A percentile compares a stretch with the other conserved stretches of the same genome.
phyloP scores from a whole-genome alignment of 2,797 vertebrate species.

The Coregonus suidteri region DNA sequence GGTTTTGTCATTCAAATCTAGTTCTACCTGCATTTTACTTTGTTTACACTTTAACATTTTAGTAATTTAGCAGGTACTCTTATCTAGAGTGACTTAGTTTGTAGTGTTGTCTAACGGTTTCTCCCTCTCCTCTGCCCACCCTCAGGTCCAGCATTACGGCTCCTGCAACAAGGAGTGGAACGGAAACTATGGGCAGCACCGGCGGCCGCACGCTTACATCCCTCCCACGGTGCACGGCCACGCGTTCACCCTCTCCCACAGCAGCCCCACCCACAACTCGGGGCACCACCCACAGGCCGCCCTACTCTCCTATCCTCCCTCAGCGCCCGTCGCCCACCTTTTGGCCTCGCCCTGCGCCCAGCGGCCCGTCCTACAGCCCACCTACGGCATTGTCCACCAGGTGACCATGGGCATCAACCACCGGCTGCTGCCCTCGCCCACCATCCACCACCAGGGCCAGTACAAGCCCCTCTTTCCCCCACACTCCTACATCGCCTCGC shows the following conservation, averaged over 20 bases:
- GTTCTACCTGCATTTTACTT: neutral
- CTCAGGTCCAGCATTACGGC: constrained; percentile 86
- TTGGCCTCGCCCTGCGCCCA: constrained; percentile 84
- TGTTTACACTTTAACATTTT: neutral
- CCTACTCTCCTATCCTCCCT: constrained; percentile 81
- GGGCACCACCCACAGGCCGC: constrained; percentile 74
- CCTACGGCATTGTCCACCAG: constrained; percentile 87
- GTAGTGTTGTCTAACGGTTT: neutral
- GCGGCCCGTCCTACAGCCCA: constrained; percentile 84
- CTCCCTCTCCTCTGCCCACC: neutral
- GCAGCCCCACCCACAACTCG: constrained; percentile 80
- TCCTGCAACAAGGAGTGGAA: constrained; percentile 93
- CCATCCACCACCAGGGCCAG: constrained; percentile 78
- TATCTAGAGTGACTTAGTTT: neutral
- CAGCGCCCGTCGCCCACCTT: constrained; percentile 83
- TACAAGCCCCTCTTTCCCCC: constrained; percentile 91
- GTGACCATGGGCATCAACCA: constrained; percentile 90
- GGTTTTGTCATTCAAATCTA: neutral
- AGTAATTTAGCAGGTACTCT: neutral
- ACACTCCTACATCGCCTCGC: constrained; percentile 91
- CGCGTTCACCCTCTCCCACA: constrained; percentile 90
- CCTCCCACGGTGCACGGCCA: constrained; percentile 83
- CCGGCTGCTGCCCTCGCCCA: constrained; percentile 87
- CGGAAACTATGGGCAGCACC: constrained; percentile 86
- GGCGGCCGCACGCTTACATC: constrained; percentile 90